These are phyloP conservation scores for Drosophila auraria DNA, from an alignment of 1,140 invertebrate species.

Conservation along the genomic window DNA sequence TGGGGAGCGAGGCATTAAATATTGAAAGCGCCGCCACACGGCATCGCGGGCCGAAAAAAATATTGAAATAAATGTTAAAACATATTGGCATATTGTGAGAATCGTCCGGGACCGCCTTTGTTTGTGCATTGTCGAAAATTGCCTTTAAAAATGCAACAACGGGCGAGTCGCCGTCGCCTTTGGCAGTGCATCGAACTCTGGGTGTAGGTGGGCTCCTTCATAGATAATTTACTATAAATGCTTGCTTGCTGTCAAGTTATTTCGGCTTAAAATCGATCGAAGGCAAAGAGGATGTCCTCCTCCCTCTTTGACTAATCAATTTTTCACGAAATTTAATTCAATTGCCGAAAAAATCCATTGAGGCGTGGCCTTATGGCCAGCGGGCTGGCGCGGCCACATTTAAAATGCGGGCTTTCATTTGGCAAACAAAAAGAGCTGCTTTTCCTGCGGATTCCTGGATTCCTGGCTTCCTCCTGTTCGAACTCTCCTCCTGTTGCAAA, in stretches of 20 bases:
- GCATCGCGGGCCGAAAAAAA: constrained; percentile 62
- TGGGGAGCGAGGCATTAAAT: constrained; percentile 67
- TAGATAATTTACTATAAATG: not conserved
- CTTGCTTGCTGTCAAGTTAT: too few species aligned
- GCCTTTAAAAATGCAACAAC: constrained; percentile 74
- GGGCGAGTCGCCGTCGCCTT: too few species aligned
- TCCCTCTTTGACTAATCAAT: constrained; percentile 68
- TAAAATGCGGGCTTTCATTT: constrained; percentile 79
- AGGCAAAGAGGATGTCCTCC: not conserved
- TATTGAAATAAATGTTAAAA: constrained; percentile 84
- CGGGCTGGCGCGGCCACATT: constrained; percentile 59
- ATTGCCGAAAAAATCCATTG: constrained; percentile 84
- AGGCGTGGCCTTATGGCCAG: constrained; percentile 70
- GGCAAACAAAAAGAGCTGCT: constrained; percentile 55
- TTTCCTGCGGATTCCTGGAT: constrained; percentile 32
- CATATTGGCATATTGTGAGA: constrained; percentile 82
- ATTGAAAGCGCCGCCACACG: constrained; percentile 80
- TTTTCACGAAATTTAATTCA: constrained; percentile 85
- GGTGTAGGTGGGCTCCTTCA: not conserved
- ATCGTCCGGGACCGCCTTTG: constrained; percentile 50
- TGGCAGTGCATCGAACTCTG: constrained; percentile 1
- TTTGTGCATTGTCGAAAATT: constrained; percentile 58
- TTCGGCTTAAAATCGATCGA: not conserved
- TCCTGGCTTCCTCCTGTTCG: constrained; percentile 1
- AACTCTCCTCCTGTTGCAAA: constrained; percentile 36